phyloP scores from a whole-genome alignment of 92 coral and sea anemone genomes.

The Galaxea fascicularis region DNA sequence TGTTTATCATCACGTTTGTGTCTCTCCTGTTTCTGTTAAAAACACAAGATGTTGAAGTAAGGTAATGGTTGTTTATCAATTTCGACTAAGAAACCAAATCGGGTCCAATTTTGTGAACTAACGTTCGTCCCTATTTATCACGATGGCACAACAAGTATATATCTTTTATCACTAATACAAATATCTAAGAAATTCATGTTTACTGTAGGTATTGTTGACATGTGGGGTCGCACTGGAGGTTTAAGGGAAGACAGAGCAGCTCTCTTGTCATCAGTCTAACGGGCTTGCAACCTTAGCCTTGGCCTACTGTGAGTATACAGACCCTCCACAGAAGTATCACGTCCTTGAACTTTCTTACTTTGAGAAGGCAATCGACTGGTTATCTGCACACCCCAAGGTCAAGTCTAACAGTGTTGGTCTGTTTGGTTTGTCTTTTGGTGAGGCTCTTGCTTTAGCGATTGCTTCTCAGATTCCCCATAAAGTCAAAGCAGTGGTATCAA shows the following conservation, averaged over 20 bases:
- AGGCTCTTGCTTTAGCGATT: neutral
- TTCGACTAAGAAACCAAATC: no score
- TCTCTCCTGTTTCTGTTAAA: no score
- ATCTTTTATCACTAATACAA: no score
- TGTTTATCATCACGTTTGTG: no score
- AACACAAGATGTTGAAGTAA: no score
- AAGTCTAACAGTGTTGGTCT: slow-evolving; percentile 28
- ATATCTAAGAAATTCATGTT: no score
- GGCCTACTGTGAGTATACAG: slow-evolving; percentile 30
- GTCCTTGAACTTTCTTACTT: slow-evolving; percentile 32
- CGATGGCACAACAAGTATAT: no score
- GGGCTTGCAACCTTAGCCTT: slow-evolving; percentile 35
- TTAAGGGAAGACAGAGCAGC: slow-evolving; percentile 51
- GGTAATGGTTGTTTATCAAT: no score
- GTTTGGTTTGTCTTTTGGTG: slow-evolving; percentile 43
- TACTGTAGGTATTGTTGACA: slow-evolving; percentile 25
- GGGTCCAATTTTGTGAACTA: no score
- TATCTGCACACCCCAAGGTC: slow-evolving; percentile 21
- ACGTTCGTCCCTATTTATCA: no score
- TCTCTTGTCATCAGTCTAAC: slow-evolving; percentile 27
- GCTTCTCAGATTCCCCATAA: slow-evolving; percentile 39
- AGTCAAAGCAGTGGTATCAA: slow-evolving; percentile 39
- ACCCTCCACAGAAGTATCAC: slow-evolving; percentile 19
- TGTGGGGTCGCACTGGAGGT: slow-evolving; percentile 53
- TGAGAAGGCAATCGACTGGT: slow-evolving; percentile 42